A percentile compares a stretch with the other conserved stretches of the same genome.
Conservation (phyloP, 2,888 invertebrate species). For the Morpho achilles region DNA sequence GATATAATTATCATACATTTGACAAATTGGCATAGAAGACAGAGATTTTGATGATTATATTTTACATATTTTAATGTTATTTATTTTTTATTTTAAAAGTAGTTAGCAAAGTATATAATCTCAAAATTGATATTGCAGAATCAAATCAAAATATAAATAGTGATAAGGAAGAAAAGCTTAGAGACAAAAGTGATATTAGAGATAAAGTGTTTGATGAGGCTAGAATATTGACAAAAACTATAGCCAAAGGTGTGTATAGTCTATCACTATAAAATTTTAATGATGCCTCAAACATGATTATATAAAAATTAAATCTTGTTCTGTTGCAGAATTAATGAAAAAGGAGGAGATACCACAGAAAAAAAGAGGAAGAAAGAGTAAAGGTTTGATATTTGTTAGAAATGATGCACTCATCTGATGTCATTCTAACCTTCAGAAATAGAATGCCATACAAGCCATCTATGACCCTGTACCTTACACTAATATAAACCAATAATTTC, state of each 20-base stretch:
- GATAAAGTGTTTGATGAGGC: no score
- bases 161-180: slow-evolving; percentile 1
- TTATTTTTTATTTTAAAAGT: background rate
- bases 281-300: no score
- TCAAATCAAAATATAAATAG: slow-evolving; percentile 1
- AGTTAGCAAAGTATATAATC: no score
- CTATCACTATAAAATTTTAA: no score
- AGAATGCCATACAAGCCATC: no score
- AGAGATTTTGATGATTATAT: background rate
- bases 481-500: no score
- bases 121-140: slow-evolving; percentile 5
- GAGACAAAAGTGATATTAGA: background rate
- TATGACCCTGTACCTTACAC: no score
- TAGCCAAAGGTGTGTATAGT: background rate
- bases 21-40: no score
- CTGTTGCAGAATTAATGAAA: slow-evolving; percentile 33
- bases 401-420: background rate
- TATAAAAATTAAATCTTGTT: background rate
- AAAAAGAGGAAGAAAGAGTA: slow-evolving; percentile 60
- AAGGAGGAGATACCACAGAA: slow-evolving; percentile 42
- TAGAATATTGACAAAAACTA: background rate
- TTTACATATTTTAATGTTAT: background rate
- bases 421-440: no score
- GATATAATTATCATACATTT: no score
- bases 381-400: slow-evolving; percentile 35